phyloP scores from a whole-genome alignment of 2,888 invertebrate species.

The Asteroscopus sphinx region DNA sequence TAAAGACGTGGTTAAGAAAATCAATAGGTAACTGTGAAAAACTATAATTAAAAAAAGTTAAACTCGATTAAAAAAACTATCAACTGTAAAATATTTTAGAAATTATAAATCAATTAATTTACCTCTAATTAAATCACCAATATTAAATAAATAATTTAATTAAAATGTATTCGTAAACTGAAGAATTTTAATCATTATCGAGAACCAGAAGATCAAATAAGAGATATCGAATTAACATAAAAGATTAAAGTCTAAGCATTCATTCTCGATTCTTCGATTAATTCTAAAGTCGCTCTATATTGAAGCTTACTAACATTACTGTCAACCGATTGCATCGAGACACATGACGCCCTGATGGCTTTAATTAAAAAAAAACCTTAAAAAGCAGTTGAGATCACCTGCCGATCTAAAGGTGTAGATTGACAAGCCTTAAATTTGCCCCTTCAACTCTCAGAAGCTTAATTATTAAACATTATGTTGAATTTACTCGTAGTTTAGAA shows the following conservation, averaged over 20 bases:
- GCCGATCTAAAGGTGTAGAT: conserved; percentile 86
- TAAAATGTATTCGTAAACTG: conserved; percentile 33
- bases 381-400: conserved; percentile 80
- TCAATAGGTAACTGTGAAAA: background rate
- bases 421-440: conserved; percentile 80
- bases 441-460: conserved; percentile 63
- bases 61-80: background rate
- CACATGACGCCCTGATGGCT: conserved; percentile 80
- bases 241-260: conserved; percentile 20
- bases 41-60: background rate
- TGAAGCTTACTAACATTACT: conserved; percentile 33
- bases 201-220: conserved; percentile 26
- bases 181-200: conserved; percentile 24
- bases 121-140: conserved; percentile 1
- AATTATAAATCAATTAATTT: conserved; percentile 22
- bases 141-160: conserved; percentile 20
- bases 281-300: conserved; percentile 28
- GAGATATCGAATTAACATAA: conserved; percentile 32
- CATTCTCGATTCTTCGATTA: conserved; percentile 10
- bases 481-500: too few relatives aligned
- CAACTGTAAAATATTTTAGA: background rate
- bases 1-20: background rate
- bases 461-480: conserved; percentile 70
- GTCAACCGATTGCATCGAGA: conserved; percentile 76
- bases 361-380: conserved; percentile 77